A percentile compares a stretch with the other conserved stretches of the same genome.
Conservation (phyloP, 1,140 invertebrate species). For the Plectus sambesii region DNA sequence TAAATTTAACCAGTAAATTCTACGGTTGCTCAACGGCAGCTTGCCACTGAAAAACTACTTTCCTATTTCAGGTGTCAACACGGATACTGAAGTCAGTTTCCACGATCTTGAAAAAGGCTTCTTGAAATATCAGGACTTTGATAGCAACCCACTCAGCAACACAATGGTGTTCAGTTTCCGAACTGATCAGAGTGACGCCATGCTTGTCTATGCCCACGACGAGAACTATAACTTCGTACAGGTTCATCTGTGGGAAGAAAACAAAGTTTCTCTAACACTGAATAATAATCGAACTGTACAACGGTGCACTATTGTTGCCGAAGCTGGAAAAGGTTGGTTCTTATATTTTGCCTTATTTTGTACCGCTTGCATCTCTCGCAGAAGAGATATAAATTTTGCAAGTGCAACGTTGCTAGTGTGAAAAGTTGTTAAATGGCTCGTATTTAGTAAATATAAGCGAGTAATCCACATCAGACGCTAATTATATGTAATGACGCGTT, state of each 20-base stretch:
- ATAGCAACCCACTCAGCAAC: conserved; percentile 30
- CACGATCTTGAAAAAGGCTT: conserved; percentile 35
- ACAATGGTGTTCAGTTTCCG: conserved; percentile 47
- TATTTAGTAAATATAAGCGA: no score
- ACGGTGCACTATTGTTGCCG: conserved; percentile 19
- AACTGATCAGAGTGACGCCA: conserved; percentile 36
- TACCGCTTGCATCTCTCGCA: no score
- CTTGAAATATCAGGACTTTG: conserved; percentile 28
- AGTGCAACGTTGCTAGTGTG: no score
- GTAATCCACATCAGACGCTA: no score
- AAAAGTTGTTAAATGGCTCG: no score
- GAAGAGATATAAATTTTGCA: conserved; percentile 8
- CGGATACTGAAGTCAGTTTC: conserved; percentile 41
- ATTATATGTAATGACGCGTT: no score
- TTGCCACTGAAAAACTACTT: no score
- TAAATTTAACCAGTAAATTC: conserved; percentile 15
- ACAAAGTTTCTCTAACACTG: conserved; percentile 28
- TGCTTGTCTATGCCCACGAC: conserved; percentile 47
- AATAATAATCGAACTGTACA: conserved; percentile 27
- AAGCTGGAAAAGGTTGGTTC: conserved; percentile 16
- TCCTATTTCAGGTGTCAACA: conserved; percentile 47
- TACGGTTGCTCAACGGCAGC: no score
- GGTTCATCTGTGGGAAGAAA: conserved; percentile 39
- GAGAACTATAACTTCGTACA: conserved; percentile 48
- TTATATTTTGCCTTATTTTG: no score